Base-by-base conservation (phyloP, 2,113 vertebrate species). In the Sisor rabdophorus region DNA sequence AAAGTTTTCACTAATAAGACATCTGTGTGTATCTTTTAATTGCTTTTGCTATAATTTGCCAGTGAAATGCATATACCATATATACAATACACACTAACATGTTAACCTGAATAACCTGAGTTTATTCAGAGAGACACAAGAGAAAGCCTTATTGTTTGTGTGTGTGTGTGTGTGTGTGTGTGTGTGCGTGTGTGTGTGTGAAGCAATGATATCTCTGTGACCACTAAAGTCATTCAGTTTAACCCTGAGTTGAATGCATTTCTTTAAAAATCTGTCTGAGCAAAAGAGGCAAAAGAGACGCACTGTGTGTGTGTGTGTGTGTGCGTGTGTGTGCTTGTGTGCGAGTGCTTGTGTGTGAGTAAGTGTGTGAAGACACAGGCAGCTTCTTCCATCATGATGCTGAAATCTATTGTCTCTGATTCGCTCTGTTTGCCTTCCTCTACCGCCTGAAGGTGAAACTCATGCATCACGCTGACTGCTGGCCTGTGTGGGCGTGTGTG, bases 381-480 rank as follows among this genome's bases (percentile, higher is more conserved):
- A 80, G 77, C 77, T 76, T 63, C 61, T 64, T 68, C 75, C 55
- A 77, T 77, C 75, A 80, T 73, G 64, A 79, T 50, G 17, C 26
- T 63, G 77, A 76, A 69, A 40, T 59, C 63, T 44, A 71, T 74
- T 53, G 58, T 71, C 56, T 80, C 53, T 77, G 44, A 64, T 61
- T 78, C 72, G 47, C 67, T 70, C 44, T 77, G 75, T 77, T 67
- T 53, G 67, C 68, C 76, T 77, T 63, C 67, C 40, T 77, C 56
- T 61, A 70, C 47, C 6, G 67, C 67, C 76, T 77, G 67, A 77
- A 77, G 56, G 76, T 77, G 67, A 77, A 77, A 61, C 67, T 69
- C 47, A 61, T 77, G 67, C 47, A 77, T 77, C 67, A 77, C 67
- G 26, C 55, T 60, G 76, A 64, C 55, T 73, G 55, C 22, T 67